A percentile compares a stretch with the other conserved stretches of the same genome.
Evolutionary conservation across 2,888 invertebrate genomes (phyloP).

Genomic region (Drosophila mimetica): DNA sequence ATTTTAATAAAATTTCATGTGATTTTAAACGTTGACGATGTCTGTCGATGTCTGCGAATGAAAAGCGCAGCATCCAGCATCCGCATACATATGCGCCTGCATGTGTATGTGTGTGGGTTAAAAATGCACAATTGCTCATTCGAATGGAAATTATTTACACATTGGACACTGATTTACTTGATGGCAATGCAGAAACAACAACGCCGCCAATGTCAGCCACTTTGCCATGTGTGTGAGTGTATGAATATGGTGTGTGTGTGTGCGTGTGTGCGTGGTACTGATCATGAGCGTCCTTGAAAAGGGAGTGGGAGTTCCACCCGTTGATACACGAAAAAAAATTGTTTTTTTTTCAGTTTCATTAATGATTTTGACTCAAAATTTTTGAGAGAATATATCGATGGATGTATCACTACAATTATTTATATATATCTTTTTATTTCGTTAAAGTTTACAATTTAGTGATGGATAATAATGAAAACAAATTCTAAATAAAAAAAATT

Average conservation of each 20-base stretch:
- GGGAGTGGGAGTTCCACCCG: not conserved
- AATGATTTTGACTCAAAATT: too few relatives aligned
- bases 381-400: too few relatives aligned
- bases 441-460: too few relatives aligned
- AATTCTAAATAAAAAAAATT: too few relatives aligned
- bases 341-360: not conserved
- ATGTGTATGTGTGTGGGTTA: slow-evolving; percentile 52
- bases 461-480: too few relatives aligned
- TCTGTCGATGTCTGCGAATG: slow-evolving; percentile 72
- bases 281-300: slow-evolving; percentile 24
- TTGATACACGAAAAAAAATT: not conserved
- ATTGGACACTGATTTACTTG: slow-evolving; percentile 80
- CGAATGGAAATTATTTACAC: slow-evolving; percentile 84
- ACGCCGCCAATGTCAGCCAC: slow-evolving; percentile 63
- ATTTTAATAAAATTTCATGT: slow-evolving; percentile 82
- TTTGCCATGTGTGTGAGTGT: slow-evolving; percentile 32
- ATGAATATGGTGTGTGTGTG: slow-evolving; percentile 11
- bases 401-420: too few relatives aligned
- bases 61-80: slow-evolving; percentile 59
- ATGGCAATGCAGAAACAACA: slow-evolving; percentile 54
- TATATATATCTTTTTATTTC: too few relatives aligned
- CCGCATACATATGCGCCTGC: too few relatives aligned
- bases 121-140: slow-evolving; percentile 83
- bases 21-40: slow-evolving; percentile 73
- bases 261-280: slow-evolving; percentile 16